Percentiles rank a stretch among this genome's conserved stretches.
Evolutionary conservation across 2,797 vertebrate species (phyloP).

Genomic region (Silurus aristotelis): DNA sequence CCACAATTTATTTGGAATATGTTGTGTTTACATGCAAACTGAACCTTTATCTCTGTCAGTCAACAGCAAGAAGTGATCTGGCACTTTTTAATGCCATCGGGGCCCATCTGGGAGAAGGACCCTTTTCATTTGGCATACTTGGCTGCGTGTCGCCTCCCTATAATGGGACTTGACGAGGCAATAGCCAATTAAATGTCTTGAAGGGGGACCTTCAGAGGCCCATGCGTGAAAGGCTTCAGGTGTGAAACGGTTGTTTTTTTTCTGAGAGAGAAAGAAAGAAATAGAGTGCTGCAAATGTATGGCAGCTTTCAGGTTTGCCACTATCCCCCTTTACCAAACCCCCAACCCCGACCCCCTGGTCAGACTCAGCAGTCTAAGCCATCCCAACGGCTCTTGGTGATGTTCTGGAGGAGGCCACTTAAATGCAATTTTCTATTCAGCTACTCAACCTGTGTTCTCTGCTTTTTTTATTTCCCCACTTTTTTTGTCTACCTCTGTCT

Average conservation of each 20-base stretch:
- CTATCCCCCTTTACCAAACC: conserved; percentile 74
- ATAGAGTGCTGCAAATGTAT: conserved; percentile 97
- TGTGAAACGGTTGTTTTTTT: conserved; percentile 97
- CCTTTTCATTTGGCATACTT: conserved; percentile 93
- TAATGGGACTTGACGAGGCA: conserved; percentile 96
- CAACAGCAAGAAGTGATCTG: conserved; percentile 87
- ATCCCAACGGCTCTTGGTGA: conserved; percentile 78
- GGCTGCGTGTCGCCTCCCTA: conserved; percentile 86
- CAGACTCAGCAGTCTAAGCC: conserved; percentile 67
- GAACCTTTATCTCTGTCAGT: conserved; percentile 70
- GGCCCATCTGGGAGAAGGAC: conserved; percentile 88
- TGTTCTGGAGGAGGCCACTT: conserved; percentile 93
- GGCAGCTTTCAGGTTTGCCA: conserved; percentile 94
- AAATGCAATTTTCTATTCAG: conserved; percentile 99
- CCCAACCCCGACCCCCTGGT: conserved; percentile 72
- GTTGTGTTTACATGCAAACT: conserved; percentile 71
- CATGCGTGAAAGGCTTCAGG: conserved; percentile 97
- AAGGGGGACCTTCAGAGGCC: conserved; percentile 94
- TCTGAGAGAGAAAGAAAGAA: conserved; percentile 72
- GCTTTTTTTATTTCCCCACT: conserved; percentile 62
- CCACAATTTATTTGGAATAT: conserved; percentile 53
- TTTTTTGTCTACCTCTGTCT: conserved; percentile 73
- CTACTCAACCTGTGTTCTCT: conserved; percentile 87
- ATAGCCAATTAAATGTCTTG: conserved; percentile 99
- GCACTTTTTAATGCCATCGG: conserved; percentile 79